phyloP scores from a whole-genome alignment of 2,888 invertebrate genomes.

The Agapetus fuscipes region DNA sequence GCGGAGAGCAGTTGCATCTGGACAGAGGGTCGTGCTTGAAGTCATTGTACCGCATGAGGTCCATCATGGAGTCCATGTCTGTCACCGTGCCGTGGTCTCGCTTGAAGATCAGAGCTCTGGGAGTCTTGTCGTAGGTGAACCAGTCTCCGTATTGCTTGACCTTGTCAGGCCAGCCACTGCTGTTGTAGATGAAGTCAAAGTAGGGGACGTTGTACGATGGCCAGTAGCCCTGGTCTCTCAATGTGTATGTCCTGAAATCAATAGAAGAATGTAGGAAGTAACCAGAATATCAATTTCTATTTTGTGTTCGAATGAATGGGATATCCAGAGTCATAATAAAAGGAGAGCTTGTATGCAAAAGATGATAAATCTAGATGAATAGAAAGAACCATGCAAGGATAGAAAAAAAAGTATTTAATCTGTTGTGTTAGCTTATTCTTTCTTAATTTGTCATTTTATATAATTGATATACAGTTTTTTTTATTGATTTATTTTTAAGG shows the following conservation, averaged over 20 bases:
- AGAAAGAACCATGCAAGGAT: too few species aligned
- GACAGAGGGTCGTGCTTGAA: conserved; percentile 57
- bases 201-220: conserved; percentile 63
- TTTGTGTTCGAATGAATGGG: not conserved
- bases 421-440: too few species aligned
- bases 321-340: too few species aligned
- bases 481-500: too few species aligned
- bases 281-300: not conserved
- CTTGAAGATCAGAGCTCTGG: conserved; percentile 53
- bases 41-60: conserved; percentile 59
- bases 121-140: conserved; percentile 56
- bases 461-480: too few species aligned
- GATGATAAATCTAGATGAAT: too few species aligned
- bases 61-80: conserved; percentile 49
- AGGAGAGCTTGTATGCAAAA: too few species aligned
- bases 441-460: too few species aligned
- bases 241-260: conserved; percentile 15
- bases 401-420: too few species aligned
- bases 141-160: conserved; percentile 41
- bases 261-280: not conserved
- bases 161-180: conserved; percentile 49
- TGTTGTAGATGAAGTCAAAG: conserved; percentile 52
- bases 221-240: conserved; percentile 40
- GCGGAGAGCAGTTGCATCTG: conserved; percentile 56
- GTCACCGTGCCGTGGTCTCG: conserved; percentile 47